These are phyloP conservation scores for Chiloscyllium punctatum DNA, from an alignment of 2,797 vertebrate species.

Conservation along the genomic window DNA sequence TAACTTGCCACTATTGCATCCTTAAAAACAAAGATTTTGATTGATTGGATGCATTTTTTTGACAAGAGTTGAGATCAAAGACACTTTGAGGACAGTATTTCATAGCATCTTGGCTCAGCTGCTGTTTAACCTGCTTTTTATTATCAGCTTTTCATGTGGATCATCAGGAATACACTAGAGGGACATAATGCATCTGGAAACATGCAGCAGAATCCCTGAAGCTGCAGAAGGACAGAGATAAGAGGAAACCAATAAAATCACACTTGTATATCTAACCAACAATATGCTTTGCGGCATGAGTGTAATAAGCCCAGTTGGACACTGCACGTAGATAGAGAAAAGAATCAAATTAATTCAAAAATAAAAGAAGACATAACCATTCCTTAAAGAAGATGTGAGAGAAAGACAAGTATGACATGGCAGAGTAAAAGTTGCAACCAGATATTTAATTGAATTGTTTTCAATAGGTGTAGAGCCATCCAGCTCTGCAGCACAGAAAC, in stretches of 20 bases:
- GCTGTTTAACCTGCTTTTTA: neutral
- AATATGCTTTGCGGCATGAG: neutral
- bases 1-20: neutral
- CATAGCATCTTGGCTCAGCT: neutral
- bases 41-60: neutral
- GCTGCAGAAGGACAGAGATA: neutral
- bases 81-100: neutral
- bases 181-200: neutral
- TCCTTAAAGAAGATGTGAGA: neutral
- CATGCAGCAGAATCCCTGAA: neutral
- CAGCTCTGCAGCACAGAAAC: no score
- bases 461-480: neutral
- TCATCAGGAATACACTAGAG: neutral
- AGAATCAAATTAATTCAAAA: neutral
- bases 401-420: neutral
- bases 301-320: neutral
- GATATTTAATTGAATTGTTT: neutral
- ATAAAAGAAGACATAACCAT: neutral
- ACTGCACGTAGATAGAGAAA: neutral
- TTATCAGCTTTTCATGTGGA: neutral
- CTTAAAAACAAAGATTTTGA: neutral
- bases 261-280: neutral
- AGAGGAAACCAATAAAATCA: neutral
- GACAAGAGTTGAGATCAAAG: conserved; percentile 4
- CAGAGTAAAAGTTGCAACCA: neutral